A percentile compares a stretch with the other conserved stretches of the same genome.
Conservation (phyloP, 2,113 vertebrate genomes). For the Xenopus laevis region DNA sequence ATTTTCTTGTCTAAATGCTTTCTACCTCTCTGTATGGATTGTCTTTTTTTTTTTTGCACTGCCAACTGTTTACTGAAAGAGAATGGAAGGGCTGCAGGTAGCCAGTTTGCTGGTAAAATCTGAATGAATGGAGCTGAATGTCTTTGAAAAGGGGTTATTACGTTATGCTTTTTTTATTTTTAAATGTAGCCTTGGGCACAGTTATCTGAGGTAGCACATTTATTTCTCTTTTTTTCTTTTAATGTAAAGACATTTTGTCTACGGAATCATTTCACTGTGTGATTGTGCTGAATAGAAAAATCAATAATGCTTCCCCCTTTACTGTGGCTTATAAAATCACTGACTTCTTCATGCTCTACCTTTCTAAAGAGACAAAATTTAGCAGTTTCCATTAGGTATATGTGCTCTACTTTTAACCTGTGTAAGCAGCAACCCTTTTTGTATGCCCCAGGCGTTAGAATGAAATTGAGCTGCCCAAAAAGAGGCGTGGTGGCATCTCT, state of each 20-base stretch:
- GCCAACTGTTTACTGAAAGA: slow-evolving; percentile 2
- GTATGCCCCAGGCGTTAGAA: neutral
- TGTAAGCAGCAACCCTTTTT: neutral
- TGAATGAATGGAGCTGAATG: slow-evolving; percentile 9
- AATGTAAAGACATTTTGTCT: neutral
- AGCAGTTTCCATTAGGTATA: neutral
- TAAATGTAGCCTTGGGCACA: neutral
- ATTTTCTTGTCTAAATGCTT: neutral
- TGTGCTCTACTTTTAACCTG: neutral
- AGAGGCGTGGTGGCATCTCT: neutral
- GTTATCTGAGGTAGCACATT: neutral
- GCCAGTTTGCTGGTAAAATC: neutral
- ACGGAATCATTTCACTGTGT: neutral
- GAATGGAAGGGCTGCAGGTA: slow-evolving; percentile 1
- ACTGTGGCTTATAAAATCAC: neutral
- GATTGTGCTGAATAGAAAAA: neutral
- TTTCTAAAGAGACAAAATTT: too few relatives aligned
- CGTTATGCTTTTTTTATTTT: neutral
- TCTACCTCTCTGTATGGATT: slow-evolving; percentile 1
- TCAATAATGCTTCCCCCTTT: neutral
- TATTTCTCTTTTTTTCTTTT: neutral
- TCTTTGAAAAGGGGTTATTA: too few relatives aligned
- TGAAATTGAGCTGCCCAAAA: neutral
- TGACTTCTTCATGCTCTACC: neutral
- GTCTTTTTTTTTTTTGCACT: slow-evolving; percentile 5